Conservation (phyloP, 2,888 invertebrate species). For the Sipha maydis region DNA sequence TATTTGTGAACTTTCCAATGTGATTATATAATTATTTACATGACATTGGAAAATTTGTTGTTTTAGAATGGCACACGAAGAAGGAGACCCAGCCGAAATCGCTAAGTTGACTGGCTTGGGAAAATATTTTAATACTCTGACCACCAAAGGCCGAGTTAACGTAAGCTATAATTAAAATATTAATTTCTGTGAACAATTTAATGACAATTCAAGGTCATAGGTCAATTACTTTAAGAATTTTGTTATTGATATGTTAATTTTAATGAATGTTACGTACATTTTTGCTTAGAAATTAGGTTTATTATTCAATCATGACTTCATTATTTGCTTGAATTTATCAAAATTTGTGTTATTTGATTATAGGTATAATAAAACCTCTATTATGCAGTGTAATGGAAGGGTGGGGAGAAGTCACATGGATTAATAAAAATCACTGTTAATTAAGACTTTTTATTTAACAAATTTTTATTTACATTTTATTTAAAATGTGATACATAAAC, state of each 20-base stretch:
- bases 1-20: not conserved
- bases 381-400: too few relatives aligned
- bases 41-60: not conserved
- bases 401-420: too few relatives aligned
- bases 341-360: too few relatives aligned
- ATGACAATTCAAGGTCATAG: constrained; percentile 58
- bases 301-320: too few relatives aligned
- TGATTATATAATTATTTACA: not conserved
- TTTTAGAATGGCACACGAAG: constrained; percentile 55
- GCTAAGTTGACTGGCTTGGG: constrained; percentile 61
- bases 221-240: constrained; percentile 41
- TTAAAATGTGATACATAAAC: too few relatives aligned
- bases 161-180: constrained; percentile 41
- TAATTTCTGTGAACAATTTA: constrained; percentile 36
- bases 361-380: too few relatives aligned
- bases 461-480: too few relatives aligned
- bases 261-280: not conserved
- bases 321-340: too few relatives aligned
- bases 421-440: too few relatives aligned
- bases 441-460: too few relatives aligned
- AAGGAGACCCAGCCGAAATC: constrained; percentile 60
- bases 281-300: not conserved
- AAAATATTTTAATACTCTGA: constrained; percentile 61
- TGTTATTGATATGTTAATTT: constrained; percentile 3
- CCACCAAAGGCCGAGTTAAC: constrained; percentile 58